Percentiles rank a stretch among this genome's conserved stretches.
Evolutionary conservation across 2,113 vertebrate species (phyloP).

Genomic region (Piliocolobus tephrosceles): DNA sequence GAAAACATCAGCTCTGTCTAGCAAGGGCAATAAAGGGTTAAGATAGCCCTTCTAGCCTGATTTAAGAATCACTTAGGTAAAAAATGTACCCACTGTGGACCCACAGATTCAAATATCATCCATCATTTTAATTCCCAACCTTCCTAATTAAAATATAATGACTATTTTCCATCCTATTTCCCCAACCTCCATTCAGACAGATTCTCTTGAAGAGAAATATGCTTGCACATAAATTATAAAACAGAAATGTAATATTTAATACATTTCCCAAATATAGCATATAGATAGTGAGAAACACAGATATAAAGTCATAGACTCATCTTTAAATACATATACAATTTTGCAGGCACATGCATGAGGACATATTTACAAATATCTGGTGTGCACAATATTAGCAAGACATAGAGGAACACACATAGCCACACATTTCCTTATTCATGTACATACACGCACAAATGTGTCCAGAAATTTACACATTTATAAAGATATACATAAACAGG

Average conservation of each 20-base stretch:
- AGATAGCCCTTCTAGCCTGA: neutral
- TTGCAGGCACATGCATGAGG: neutral
- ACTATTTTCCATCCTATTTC: neutral
- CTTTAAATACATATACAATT: neutral
- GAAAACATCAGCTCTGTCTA: neutral
- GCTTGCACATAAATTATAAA: neutral
- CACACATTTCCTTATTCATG: neutral
- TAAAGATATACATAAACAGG: neutral
- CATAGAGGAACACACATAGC: neutral
- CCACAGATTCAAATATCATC: neutral
- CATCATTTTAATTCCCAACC: neutral
- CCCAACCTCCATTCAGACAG: neutral
- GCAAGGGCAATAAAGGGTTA: neutral
- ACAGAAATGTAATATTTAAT: neutral
- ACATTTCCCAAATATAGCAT: neutral
- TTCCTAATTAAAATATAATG: neutral
- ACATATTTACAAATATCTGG: neutral
- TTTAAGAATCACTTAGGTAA: neutral
- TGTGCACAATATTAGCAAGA: neutral
- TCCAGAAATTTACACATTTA: neutral
- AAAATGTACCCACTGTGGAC: neutral
- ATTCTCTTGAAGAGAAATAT: neutral
- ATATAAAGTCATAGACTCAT: neutral
- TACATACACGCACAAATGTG: neutral
- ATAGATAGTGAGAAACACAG: neutral